Evolutionary conservation across 2,113 vertebrate species (phyloP).

Genomic region (Phalacrocorax aristotelis): DNA sequence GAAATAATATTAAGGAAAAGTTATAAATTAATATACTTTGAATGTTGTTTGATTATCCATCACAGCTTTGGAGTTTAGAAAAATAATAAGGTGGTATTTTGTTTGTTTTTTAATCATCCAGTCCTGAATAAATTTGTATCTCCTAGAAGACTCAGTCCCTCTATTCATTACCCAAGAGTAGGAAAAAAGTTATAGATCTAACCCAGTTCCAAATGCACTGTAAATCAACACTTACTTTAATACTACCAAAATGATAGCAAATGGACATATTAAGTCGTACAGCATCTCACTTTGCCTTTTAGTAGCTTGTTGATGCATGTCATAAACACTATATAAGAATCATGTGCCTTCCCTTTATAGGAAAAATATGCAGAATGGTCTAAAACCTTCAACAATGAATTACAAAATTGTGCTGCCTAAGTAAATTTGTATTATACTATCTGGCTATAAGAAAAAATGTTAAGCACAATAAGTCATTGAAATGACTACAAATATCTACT

Average conservation of each 20-base stretch:
- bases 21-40: background rate
- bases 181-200: background rate
- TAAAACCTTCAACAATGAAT: constrained; percentile 18
- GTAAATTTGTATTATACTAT: background rate
- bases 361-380: constrained; percentile 13
- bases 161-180: background rate
- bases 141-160: background rate
- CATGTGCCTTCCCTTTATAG: background rate
- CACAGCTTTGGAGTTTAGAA: background rate
- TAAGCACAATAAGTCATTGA: background rate
- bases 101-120: background rate
- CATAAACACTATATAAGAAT: background rate
- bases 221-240: background rate
- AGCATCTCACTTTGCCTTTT: background rate
- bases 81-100: background rate
- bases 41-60: background rate
- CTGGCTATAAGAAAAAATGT: background rate
- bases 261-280: background rate
- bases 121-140: background rate
- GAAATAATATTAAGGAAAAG: background rate
- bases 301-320: background rate
- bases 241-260: background rate
- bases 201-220: background rate
- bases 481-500: background rate
- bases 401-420: constrained; percentile 28